Base-by-base conservation (phyloP, 53 echinoderm and acorn worm species). In the Luidia sarsii region DNA sequence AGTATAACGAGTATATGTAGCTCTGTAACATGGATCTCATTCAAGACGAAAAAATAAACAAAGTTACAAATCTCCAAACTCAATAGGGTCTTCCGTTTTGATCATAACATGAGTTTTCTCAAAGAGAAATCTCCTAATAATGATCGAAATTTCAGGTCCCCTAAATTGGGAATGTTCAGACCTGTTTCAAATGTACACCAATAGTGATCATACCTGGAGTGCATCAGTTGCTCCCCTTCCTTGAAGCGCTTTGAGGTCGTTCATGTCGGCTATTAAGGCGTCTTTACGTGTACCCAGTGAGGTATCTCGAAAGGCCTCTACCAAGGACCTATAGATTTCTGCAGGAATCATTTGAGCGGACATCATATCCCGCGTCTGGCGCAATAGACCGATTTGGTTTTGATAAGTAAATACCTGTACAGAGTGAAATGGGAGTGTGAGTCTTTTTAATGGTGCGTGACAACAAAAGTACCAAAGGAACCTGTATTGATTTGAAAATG, bases 391-490 rank as follows among this genome's bases (percentile, higher is more conserved):
- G 3, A n/a, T 9, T 7, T 36, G 72, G 38, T 71, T 71, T 32
- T 55, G 72, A 22, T 24, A 37, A 9, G 72, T 21, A 13, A 71
- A 71, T 3, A 71, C 72, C 72, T 71, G 55, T 5, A 54, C 18
- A 24, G 20, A 37, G 19, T n/a, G n/a, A n/a, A n/a, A n/a, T n/a
- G n/a, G n/a, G n/a, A n/a, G n/a, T n/a, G n/a, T n/a, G n/a, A n/a
- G n/a, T n/a, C n/a, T n/a, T 15, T 52, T 19, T 36, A 34, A 62
- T 33, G 3, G 34, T 5, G 34, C 2, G 0, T 62, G 33, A 33
- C 13, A 62, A 62, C 23, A 13, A 27, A 9, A 7, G 27, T 19
- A 64, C 23, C 31, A 18, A 4, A 64, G 35, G 19, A 30, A 64
- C 19, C 1, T 64, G 15, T 20, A 32, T 20, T 33, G 20, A 6